phyloP scores from a whole-genome alignment of 2,797 vertebrate species.

The Pipistrellus pipistrellus region DNA sequence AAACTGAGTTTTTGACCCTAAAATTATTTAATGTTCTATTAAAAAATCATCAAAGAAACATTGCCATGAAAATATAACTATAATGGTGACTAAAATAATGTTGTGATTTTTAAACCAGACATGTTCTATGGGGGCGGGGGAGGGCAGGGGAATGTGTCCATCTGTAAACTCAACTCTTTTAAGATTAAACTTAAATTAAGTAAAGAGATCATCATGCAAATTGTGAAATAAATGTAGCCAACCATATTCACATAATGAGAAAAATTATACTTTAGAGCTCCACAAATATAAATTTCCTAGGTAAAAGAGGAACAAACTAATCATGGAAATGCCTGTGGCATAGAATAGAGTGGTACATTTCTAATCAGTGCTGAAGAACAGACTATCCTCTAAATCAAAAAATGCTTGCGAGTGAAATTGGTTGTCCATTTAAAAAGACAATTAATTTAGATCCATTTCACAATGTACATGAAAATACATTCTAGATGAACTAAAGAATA shows the following conservation, averaged over 20 bases:
- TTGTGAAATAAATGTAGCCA: constrained; percentile 32
- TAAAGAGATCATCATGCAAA: constrained; percentile 51
- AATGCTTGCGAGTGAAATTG: not conserved
- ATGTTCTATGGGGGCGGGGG: not conserved
- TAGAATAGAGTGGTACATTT: not conserved
- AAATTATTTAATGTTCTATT: constrained; percentile 50
- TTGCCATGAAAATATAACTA: not conserved
- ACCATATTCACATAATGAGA: not conserved
- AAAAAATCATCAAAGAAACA: constrained; percentile 28
- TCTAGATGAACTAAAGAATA: not conserved
- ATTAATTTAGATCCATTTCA: constrained; percentile 1
- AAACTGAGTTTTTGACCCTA: constrained; percentile 25
- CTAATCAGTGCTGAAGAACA: not conserved
- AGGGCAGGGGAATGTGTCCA: not conserved
- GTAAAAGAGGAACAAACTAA: not conserved
- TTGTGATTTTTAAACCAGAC: constrained; percentile 34
- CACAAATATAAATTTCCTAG: not conserved
- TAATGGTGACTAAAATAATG: constrained; percentile 42
- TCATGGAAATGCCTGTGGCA: not conserved
- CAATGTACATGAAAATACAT: constrained; percentile 15
- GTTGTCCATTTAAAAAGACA: not conserved
- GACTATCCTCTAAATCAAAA: not conserved
- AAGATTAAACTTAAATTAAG: constrained; percentile 32
- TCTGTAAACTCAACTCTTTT: constrained; percentile 11
- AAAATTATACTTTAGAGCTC: not conserved